Percentiles rank a stretch among this genome's conserved stretches.
These are phyloP conservation scores for Onchidella celtica DNA, from an alignment of 2,888 invertebrate species.

Conservation along the genomic window DNA sequence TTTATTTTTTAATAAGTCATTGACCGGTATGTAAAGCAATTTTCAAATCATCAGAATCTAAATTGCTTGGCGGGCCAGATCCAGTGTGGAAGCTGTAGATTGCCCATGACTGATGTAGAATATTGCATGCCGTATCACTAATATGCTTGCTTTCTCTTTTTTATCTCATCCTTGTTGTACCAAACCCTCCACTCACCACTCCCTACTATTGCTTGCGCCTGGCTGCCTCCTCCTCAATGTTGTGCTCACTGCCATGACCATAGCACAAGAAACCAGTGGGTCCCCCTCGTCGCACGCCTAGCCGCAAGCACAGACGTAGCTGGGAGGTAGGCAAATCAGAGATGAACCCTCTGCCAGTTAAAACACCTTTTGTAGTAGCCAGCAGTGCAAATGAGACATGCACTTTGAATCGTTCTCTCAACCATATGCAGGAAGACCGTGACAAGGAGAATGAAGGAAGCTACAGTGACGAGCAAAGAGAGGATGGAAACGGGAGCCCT, in stretches of 20 bases:
- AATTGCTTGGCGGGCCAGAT: no score
- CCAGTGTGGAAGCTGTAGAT: no score
- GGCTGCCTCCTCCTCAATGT: neutral
- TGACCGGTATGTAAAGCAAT: no score
- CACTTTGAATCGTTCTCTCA: conserved; percentile 40
- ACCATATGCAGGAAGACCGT: conserved; percentile 26
- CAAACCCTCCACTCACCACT: neutral
- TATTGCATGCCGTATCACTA: neutral
- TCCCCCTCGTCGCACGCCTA: conserved; percentile 73
- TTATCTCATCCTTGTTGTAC: neutral
- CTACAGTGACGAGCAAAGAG: neutral
- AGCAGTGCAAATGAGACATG: neutral
- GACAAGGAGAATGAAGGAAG: conserved; percentile 32
- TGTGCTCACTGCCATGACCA: conserved; percentile 29
- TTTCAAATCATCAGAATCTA: no score
- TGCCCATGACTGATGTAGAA: neutral
- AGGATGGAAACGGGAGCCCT: conserved; percentile 17
- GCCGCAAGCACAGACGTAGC: conserved; percentile 58
- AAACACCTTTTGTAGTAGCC: neutral
- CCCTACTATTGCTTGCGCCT: neutral
- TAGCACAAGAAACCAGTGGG: conserved; percentile 72
- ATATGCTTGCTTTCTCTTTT: neutral
- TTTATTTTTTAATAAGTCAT: no score
- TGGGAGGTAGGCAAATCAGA: conserved; percentile 32
- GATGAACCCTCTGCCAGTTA: neutral